Conservation (phyloP, 2,888 invertebrate genomes). For the Dryomyza anilis region DNA sequence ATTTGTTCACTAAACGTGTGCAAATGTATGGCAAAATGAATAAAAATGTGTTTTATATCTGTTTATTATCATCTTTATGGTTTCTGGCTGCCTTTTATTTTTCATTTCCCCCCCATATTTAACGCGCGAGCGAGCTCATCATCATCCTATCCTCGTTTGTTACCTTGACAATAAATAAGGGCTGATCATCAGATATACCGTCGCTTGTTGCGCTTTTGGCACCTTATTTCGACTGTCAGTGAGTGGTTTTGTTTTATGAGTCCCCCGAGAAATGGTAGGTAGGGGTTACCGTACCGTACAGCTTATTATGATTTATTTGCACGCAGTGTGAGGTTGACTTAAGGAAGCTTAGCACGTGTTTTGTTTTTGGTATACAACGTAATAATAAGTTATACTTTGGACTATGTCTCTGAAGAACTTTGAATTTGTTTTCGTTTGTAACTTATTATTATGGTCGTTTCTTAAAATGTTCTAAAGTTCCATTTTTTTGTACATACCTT, state of each 20-base stretch:
- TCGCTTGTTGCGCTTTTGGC: slow-evolving; percentile 37
- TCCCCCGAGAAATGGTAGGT: slow-evolving; percentile 45
- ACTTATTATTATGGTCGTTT: neutral
- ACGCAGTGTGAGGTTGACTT: slow-evolving; percentile 23
- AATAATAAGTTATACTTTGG: neutral
- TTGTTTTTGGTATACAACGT: too few relatives aligned
- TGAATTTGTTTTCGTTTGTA: neutral
- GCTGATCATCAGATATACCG: slow-evolving; percentile 27
- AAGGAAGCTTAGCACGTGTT: slow-evolving; percentile 21
- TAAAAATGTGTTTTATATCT: slow-evolving; percentile 14
- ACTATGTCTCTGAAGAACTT: neutral
- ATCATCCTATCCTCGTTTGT: slow-evolving; percentile 27
- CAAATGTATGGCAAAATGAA: slow-evolving; percentile 27
- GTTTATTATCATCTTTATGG: too few relatives aligned
- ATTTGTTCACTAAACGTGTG: slow-evolving; percentile 3
- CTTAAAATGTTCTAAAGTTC: neutral
- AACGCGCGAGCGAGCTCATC: neutral
- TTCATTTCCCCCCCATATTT: too few relatives aligned
- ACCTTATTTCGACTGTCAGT: slow-evolving; percentile 50
- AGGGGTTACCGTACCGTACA: neutral
- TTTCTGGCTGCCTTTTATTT: too few relatives aligned
- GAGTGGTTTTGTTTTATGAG: slow-evolving; percentile 55
- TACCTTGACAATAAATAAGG: slow-evolving; percentile 51
- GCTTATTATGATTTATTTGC: slow-evolving; percentile 22
- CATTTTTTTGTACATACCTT: slow-evolving; percentile 66